phyloP scores from a whole-genome alignment of 2,113 vertebrate species.

The Podarcis cretensis region DNA sequence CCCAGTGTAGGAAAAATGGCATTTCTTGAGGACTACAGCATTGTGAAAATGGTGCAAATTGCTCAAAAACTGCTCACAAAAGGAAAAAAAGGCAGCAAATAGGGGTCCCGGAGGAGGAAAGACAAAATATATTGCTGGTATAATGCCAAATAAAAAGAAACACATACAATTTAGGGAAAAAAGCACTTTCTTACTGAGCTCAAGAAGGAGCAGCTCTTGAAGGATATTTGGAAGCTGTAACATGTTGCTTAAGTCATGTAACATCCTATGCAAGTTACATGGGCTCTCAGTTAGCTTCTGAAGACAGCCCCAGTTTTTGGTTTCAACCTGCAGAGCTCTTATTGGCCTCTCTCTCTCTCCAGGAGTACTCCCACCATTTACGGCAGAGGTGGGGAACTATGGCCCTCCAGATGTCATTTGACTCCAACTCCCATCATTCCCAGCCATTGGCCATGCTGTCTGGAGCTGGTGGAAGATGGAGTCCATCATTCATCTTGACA shows the following conservation, averaged over 20 bases:
- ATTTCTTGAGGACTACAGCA: not conserved
- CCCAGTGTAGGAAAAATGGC: not conserved
- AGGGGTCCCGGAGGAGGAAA: not conserved
- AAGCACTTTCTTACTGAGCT: not conserved
- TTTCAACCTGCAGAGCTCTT: not conserved
- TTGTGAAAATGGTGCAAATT: not conserved
- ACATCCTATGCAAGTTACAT: not conserved
- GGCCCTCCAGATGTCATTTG: not conserved
- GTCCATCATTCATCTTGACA: not conserved
- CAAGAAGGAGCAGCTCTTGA: not conserved
- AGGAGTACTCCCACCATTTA: not conserved
- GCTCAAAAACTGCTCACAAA: not conserved
- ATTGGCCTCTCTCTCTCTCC: too few relatives aligned
- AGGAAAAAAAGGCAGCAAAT: not conserved
- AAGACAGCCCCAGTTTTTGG: not conserved
- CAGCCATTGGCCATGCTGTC: not conserved
- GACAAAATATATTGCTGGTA: not conserved
- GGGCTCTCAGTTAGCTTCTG: not conserved
- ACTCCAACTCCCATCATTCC: too few relatives aligned
- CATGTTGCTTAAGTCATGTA: not conserved
- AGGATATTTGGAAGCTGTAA: not conserved
- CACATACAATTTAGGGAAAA: rapidly evolving
- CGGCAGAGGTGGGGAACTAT: not conserved
- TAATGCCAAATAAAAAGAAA: not conserved
- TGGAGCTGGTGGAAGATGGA: not conserved